These are phyloP conservation scores for Lasioglossum pauxillum DNA, from an alignment of 2,888 invertebrate species.

Conservation along the genomic window DNA sequence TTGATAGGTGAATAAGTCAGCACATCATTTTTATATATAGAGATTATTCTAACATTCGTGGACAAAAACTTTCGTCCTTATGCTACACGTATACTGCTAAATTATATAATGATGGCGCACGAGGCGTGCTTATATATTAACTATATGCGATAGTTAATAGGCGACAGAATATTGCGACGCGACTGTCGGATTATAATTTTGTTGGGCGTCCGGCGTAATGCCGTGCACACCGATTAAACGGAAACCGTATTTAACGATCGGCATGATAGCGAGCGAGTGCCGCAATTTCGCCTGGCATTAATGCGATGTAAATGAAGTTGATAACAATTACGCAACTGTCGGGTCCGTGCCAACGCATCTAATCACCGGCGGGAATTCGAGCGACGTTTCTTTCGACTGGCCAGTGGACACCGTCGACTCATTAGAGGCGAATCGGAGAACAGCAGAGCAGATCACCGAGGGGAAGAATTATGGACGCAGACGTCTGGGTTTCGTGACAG, in stretches of 20 bases:
- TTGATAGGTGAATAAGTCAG: no score
- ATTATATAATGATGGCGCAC: conserved; percentile 16
- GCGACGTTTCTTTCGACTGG: neutral
- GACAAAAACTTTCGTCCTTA: neutral
- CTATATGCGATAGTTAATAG: conserved; percentile 62
- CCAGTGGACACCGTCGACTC: neutral
- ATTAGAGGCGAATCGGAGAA: neutral
- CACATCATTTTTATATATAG: no score
- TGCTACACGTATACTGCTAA: neutral
- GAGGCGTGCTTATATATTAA: conserved; percentile 55
- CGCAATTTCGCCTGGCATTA: conserved; percentile 63
- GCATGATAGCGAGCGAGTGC: conserved; percentile 53
- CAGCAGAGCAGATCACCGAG: neutral
- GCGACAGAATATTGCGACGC: conserved; percentile 63
- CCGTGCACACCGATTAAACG: conserved; percentile 68
- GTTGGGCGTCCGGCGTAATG: conserved; percentile 56
- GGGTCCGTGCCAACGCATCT: neutral
- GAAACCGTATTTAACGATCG: conserved; percentile 66
- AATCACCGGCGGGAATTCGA: neutral
- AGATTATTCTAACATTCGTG: neutral
- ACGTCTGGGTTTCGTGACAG: conserved; percentile 93
- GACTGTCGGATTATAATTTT: conserved; percentile 67
- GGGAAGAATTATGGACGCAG: conserved; percentile 75
- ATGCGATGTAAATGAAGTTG: conserved; percentile 68
- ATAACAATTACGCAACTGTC: conserved; percentile 63